phyloP scores from a whole-genome alignment of 2,797 vertebrate species.

The Odontamblyopus lacepedii region DNA sequence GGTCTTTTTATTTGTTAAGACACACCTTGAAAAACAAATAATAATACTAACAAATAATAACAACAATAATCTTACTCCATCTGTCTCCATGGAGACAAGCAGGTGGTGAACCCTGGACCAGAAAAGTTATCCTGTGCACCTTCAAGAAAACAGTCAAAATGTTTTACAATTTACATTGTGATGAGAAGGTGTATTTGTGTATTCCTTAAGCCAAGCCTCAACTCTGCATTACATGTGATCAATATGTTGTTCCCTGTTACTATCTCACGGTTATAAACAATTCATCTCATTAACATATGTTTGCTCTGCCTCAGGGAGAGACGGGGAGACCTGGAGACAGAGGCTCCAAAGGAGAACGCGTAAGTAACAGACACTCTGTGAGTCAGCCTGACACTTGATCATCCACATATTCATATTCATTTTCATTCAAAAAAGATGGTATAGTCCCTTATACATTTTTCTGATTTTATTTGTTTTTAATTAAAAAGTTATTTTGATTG shows the following conservation, averaged over 20 bases:
- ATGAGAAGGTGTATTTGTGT: background rate
- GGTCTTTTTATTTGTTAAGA: too few relatives aligned
- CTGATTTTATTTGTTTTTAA: too few relatives aligned
- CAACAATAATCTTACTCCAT: too few relatives aligned
- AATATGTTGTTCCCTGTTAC: background rate
- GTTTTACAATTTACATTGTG: background rate
- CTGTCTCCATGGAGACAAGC: background rate
- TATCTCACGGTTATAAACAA: background rate
- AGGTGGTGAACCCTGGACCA: background rate
- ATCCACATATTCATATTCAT: constrained; percentile 56
- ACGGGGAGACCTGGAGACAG: constrained; percentile 89
- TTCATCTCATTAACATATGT: constrained; percentile 11
- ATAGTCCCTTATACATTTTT: too few relatives aligned
- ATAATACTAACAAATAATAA: too few relatives aligned
- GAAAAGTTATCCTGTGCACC: background rate
- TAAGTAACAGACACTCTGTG: constrained; percentile 65
- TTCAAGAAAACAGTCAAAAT: background rate
- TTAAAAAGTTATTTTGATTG: too few relatives aligned
- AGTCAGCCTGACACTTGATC: constrained; percentile 33
- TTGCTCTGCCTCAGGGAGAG: constrained; percentile 77
- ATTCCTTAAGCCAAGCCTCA: background rate
- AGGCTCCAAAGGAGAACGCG: constrained; percentile 97
- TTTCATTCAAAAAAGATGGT: constrained; percentile 23
- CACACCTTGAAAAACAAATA: too few relatives aligned
- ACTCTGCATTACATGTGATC: background rate